Conservation (phyloP, 2,797 vertebrate genomes). For the Nasua narica region DNA sequence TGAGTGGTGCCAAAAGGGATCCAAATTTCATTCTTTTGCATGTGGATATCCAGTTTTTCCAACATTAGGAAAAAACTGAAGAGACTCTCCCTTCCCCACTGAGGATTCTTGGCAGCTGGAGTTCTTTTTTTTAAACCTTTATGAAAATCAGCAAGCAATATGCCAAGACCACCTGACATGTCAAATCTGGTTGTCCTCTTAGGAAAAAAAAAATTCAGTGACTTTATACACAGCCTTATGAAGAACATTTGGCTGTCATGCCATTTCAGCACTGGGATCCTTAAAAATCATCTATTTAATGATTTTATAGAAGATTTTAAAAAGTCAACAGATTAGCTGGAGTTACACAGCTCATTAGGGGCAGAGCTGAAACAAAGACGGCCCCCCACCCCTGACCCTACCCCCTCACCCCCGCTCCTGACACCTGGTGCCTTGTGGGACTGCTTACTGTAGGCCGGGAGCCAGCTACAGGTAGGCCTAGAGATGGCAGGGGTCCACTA, state of each 20-base stretch:
- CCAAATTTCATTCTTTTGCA: neutral
- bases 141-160: constrained; percentile 12
- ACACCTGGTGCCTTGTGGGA: fast-evolving
- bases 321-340: neutral
- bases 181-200: neutral
- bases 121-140: neutral
- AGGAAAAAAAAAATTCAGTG: neutral
- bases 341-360: neutral
- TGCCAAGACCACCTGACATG: neutral
- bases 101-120: neutral
- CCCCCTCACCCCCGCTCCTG: no score
- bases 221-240: neutral
- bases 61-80: neutral
- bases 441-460: fast-evolving
- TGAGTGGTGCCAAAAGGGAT: neutral
- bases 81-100: neutral
- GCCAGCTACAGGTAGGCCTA: neutral
- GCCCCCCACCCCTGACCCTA: no score
- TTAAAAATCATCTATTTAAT: neutral
- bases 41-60: neutral
- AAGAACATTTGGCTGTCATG: neutral
- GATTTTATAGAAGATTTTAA: neutral
- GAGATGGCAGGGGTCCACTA: no score
- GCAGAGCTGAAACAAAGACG: neutral
- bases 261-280: neutral